Evolutionary conservation across 2,888 invertebrate genomes (phyloP).

Genomic region (Stegophylla sp.): DNA sequence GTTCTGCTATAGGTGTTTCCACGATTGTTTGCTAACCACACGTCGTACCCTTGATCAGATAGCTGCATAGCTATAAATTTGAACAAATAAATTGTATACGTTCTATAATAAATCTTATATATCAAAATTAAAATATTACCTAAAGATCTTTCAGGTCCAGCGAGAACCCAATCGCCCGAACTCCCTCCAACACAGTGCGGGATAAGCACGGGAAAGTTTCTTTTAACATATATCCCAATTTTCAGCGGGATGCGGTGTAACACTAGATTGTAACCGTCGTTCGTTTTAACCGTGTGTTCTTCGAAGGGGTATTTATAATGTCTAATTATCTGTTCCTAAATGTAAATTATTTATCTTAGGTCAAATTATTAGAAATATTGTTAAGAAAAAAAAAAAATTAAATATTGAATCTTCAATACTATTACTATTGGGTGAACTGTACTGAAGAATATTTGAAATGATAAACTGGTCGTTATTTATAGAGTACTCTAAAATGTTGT

Average conservation of each 20-base stretch:
- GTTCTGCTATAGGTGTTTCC: conserved; percentile 79
- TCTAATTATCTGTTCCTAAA: conserved; percentile 57
- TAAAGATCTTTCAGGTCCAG: conserved; percentile 62
- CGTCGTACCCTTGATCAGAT: conserved; percentile 74
- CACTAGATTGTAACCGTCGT: conserved; percentile 79
- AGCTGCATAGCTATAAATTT: conserved; percentile 37
- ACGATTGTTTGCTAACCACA: conserved; percentile 84
- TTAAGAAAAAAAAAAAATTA: too few species aligned
- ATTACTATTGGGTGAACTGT: too few species aligned
- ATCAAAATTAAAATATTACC: conserved; percentile 60
- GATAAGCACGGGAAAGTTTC: conserved; percentile 60
- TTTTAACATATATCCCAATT: conserved; percentile 28
- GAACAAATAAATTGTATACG: too few species aligned
- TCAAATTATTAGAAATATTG: too few species aligned
- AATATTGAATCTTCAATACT: too few species aligned
- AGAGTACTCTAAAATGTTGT: too few species aligned
- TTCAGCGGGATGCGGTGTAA: conserved; percentile 75
- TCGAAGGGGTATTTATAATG: conserved; percentile 65
- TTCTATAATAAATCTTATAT: too few species aligned
- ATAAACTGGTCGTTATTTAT: too few species aligned
- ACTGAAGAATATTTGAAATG: too few species aligned
- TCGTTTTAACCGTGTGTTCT: conserved; percentile 71
- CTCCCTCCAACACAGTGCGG: conserved; percentile 63
- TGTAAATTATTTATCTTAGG: too few species aligned
- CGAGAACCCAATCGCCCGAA: conserved; percentile 63